phyloP scores from a whole-genome alignment of 2,113 vertebrate genomes.

The Monarcha castaneiventris region DNA sequence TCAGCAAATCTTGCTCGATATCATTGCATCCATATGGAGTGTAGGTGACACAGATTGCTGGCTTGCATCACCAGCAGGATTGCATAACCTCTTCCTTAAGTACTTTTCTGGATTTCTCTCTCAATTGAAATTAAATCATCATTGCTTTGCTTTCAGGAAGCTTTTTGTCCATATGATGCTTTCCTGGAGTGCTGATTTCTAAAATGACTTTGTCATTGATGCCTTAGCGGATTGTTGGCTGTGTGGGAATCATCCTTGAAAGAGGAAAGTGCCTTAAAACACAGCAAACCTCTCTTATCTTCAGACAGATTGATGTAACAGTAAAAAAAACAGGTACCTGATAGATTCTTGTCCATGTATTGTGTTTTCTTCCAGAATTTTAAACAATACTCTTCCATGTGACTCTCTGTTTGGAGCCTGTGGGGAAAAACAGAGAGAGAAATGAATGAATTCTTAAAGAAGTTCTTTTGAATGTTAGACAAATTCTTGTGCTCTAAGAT shows the following conservation, averaged over 20 bases:
- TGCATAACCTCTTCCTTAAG: slow-evolving; percentile 30
- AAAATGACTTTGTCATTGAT: neutral
- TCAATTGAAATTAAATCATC: neutral
- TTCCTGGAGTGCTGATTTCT: neutral
- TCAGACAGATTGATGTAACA: neutral
- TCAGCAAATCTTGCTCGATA: neutral
- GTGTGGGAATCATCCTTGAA: neutral
- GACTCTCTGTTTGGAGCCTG: neutral
- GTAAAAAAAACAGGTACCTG: neutral
- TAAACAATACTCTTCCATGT: neutral
- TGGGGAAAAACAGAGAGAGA: neutral
- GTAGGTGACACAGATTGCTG: slow-evolving; percentile 45
- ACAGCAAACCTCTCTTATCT: neutral
- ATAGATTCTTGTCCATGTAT: neutral
- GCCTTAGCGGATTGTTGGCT: neutral
- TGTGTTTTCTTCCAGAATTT: neutral
- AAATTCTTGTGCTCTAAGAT: neutral
- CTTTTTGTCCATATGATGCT: neutral
- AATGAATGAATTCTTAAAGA: neutral
- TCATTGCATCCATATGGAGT: slow-evolving; percentile 24
- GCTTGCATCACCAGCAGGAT: neutral
- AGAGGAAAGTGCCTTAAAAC: neutral
- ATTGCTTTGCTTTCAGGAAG: neutral
- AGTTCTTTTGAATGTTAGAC: neutral
- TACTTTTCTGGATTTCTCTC: slow-evolving; percentile 7